phyloP scores from a whole-genome alignment of 2,797 vertebrate genomes.

The Hippocampus kuda region DNA sequence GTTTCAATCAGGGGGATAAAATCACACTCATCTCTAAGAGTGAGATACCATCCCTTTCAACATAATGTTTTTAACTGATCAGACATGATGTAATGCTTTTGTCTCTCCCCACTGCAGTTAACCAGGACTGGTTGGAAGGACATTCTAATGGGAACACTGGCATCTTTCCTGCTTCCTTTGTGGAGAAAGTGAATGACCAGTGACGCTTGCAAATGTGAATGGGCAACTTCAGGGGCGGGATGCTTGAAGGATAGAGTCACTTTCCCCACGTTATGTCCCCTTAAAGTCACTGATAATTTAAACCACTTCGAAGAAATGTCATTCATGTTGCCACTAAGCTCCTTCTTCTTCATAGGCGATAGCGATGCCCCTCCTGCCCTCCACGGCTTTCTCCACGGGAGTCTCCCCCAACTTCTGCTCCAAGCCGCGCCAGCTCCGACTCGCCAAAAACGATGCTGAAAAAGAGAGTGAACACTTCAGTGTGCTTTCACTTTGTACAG shows the following conservation, averaged over 20 bases:
- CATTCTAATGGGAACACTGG: slow-evolving; percentile 76
- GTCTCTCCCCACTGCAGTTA: slow-evolving; percentile 67
- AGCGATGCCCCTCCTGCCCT: slow-evolving; percentile 85
- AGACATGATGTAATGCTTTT: not conserved
- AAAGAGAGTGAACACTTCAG: not conserved
- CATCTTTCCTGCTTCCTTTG: slow-evolving; percentile 85
- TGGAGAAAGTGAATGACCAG: slow-evolving; percentile 48
- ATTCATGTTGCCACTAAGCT: not conserved
- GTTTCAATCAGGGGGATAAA: slow-evolving; percentile 73
- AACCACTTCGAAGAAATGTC: not conserved
- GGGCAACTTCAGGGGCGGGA: not conserved
- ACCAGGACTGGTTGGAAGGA: slow-evolving; percentile 90
- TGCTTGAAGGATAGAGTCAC: not conserved
- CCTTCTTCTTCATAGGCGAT: slow-evolving; percentile 88
- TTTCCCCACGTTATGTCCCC: not conserved
- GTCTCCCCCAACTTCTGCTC: slow-evolving; percentile 83
- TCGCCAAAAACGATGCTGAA: slow-evolving; percentile 80
- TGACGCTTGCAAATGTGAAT: slow-evolving; percentile 11
- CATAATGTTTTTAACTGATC: not conserved
- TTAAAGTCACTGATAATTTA: not conserved
- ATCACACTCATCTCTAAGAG: slow-evolving; percentile 79
- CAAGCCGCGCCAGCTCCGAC: slow-evolving; percentile 83
- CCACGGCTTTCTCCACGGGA: slow-evolving; percentile 70
- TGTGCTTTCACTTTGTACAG: not conserved
- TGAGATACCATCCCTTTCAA: slow-evolving; percentile 27